These are phyloP conservation scores for Piprites chloris DNA, from an alignment of 2,113 vertebrate genomes.

Conservation along the genomic window DNA sequence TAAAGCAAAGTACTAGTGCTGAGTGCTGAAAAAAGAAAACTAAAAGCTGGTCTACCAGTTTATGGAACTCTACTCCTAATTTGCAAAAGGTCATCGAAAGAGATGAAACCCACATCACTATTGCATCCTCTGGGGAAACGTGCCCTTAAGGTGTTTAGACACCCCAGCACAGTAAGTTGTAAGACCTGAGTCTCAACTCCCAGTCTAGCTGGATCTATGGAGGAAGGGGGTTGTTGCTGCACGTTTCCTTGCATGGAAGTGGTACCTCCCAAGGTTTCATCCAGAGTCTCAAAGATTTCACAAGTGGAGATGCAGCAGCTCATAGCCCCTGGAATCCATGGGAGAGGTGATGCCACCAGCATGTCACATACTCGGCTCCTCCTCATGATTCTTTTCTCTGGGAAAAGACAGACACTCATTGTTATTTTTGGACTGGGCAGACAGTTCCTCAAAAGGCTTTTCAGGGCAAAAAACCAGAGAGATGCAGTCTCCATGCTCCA, in stretches of 20 bases:
- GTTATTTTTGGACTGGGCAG: neutral
- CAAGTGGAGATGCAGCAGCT: neutral
- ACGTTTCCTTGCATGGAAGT: neutral
- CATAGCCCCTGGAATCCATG: neutral
- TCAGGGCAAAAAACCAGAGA: neutral
- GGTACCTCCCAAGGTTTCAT: neutral
- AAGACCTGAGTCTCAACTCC: neutral
- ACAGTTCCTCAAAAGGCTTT: neutral
- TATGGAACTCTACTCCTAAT: neutral
- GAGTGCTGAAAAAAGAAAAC: neutral
- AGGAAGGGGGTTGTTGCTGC: neutral
- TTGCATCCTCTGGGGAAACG: neutral
- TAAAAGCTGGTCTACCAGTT: neutral
- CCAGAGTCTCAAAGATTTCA: neutral
- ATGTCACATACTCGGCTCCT: neutral
- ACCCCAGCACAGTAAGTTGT: fast-evolving
- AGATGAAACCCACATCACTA: neutral
- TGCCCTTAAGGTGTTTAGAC: neutral
- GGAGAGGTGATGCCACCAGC: neutral
- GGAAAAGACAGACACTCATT: neutral
- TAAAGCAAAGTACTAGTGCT: neutral
- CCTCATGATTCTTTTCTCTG: neutral
- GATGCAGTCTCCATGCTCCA: fast-evolving
- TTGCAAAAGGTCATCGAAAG: neutral
- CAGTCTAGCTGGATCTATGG: neutral